Base-by-base conservation (phyloP, 2,113 vertebrate species). In the Ceratotherium simum region DNA sequence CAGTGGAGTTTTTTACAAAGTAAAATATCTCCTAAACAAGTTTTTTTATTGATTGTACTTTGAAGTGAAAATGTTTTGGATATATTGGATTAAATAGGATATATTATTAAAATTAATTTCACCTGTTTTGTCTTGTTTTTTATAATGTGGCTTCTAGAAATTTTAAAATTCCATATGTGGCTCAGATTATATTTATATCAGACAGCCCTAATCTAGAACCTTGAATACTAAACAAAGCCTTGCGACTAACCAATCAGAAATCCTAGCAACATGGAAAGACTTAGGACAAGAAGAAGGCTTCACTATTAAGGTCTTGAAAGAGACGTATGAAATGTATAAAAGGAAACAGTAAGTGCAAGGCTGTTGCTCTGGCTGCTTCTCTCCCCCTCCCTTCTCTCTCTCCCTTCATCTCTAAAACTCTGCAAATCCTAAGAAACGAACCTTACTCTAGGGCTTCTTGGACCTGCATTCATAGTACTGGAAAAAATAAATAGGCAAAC, bases 91-190 rank as follows among this genome's bases (percentile, higher is more conserved):
- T 67, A 67, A 91, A 73, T 42, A 67, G 25, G 79, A 75, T n/a
- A 67, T 58, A 39, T 60, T 67, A 79, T 91, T 84, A 67, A 96
- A 92, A 80, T 87, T 90, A 25, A 67, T 82, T 93, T 85, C 14
- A 87, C 11, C 11, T 46, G 9, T 80, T 97, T 62, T 27, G 85
- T 72, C 25, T 62, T 72, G 58, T 25, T 73, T 90, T 87, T 69
- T 48, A 70, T 90, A 62, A 85, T 13, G n/a, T 76, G 23, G 6
- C 8, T 84, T 81, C 51, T 82, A 78, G 39, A 67, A 56, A 87
- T 70, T 75, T 86, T 75, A 88, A 42, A 79, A n/a, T n/a, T 96
- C 64, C 3, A 5, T 54, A 23, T 42, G 13, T 90, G 78, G 12
- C 31, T 94, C 48, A 76, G 3, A 54, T 70, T 84, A 27, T 91